phyloP scores from a whole-genome alignment of 2,888 invertebrate genomes.

The Philonicus albiceps region DNA sequence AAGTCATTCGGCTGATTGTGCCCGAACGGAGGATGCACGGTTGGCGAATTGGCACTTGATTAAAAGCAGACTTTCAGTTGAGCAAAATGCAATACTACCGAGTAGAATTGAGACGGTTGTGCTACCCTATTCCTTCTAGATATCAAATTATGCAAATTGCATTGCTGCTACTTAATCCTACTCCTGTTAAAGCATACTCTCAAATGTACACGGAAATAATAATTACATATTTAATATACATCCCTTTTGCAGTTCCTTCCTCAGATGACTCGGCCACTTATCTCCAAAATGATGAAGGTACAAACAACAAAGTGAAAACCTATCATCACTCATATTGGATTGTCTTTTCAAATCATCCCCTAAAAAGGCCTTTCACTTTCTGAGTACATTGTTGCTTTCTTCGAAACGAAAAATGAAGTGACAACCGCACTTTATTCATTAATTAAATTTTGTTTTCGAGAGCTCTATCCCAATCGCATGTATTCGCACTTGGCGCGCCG shows the following conservation, averaged over 20 bases:
- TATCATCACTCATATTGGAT: neutral
- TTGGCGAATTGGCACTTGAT: neutral
- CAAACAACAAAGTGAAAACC: neutral
- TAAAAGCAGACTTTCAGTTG: neutral
- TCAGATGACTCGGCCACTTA: neutral
- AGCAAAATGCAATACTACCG: neutral
- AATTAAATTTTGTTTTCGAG: neutral
- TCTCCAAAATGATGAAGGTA: neutral
- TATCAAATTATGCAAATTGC: neutral
- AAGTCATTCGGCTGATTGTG: neutral
- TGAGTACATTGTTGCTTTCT: neutral
- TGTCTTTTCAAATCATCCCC: neutral
- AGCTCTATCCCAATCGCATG: neutral
- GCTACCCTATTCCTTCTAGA: neutral
- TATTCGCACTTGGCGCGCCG: neutral
- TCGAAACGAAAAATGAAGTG: neutral
- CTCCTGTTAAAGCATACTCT: neutral
- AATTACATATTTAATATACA: neutral
- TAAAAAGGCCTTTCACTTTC: neutral
- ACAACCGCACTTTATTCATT: neutral
- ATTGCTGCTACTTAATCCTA: neutral
- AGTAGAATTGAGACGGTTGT: neutral
- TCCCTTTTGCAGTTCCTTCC: neutral
- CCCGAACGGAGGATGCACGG: neutral
- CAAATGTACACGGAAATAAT: neutral